phyloP scores from a whole-genome alignment of 2,888 invertebrate genomes.

The Dicyrtomina minuta region DNA sequence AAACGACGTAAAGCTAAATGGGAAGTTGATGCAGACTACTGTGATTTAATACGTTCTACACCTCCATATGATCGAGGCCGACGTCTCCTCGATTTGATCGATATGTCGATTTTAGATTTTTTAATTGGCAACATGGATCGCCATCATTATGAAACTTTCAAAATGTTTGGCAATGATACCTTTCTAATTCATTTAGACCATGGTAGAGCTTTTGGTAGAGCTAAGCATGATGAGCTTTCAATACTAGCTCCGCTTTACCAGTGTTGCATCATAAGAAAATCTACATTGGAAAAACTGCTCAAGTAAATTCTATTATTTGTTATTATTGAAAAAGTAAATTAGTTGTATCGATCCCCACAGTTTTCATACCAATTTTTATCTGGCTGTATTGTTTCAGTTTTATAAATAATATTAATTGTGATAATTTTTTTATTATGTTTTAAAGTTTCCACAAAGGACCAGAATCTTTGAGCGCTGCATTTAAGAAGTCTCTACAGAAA shows the following conservation, averaged over 20 bases:
- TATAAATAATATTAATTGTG: no score
- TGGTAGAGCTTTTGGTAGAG: slow-evolving; percentile 91
- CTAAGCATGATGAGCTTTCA: slow-evolving; percentile 88
- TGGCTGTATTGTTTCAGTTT: not conserved
- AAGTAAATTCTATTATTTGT: slow-evolving; percentile 69
- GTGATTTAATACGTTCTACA: slow-evolving; percentile 79
- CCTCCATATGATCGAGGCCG: slow-evolving; percentile 90
- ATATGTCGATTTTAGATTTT: slow-evolving; percentile 95
- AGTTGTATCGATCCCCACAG: not conserved
- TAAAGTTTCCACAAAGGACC: slow-evolving; percentile 77
- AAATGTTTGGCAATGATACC: slow-evolving; percentile 89
- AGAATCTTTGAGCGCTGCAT: slow-evolving; percentile 70
- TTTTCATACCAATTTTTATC: not conserved
- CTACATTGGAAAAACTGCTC: slow-evolving; percentile 78
- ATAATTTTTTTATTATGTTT: no score
- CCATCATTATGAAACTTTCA: slow-evolving; percentile 98
- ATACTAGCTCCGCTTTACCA: slow-evolving; percentile 93
- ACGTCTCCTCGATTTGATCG: slow-evolving; percentile 87
- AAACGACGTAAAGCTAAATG: slow-evolving; percentile 95
- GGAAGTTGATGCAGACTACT: slow-evolving; percentile 92
- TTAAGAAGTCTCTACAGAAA: slow-evolving; percentile 73
- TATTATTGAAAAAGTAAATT: not conserved
- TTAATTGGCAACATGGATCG: slow-evolving; percentile 98
- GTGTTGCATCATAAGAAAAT: slow-evolving; percentile 88
- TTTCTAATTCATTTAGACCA: slow-evolving; percentile 95